These are phyloP conservation scores for Ferdinandea cuprea DNA, from an alignment of 2,888 invertebrate genomes.

Conservation along the genomic window DNA sequence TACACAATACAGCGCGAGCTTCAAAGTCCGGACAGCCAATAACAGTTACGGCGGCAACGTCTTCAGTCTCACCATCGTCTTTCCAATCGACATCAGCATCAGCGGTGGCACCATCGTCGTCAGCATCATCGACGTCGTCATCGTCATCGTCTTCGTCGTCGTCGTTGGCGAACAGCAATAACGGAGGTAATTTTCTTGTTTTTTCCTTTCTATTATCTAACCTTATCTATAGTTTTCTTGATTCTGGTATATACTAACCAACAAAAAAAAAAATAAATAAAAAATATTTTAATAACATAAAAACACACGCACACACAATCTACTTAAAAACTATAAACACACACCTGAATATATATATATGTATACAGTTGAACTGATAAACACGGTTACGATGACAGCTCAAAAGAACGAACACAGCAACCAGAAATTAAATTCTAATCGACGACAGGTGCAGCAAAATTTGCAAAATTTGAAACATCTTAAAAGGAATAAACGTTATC, in stretches of 20 bases:
- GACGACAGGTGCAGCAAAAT: constrained; percentile 31
- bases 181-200: constrained; percentile 58
- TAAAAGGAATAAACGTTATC: constrained; percentile 76
- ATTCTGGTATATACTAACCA: constrained; percentile 56
- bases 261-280: constrained; percentile 20
- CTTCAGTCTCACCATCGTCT: constrained; percentile 85
- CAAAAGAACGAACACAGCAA: constrained; percentile 24
- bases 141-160: constrained; percentile 89
- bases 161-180: constrained; percentile 80
- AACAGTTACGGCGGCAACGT: constrained; percentile 83
- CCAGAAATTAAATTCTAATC: constrained; percentile 57
- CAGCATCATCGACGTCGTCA: constrained; percentile 83
- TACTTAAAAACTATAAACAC: constrained; percentile 40
- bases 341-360: constrained; percentile 35
- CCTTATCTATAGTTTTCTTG: constrained; percentile 32
- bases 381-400: constrained; percentile 61
- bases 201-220: constrained; percentile 2
- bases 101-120: constrained; percentile 82
- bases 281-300: constrained; percentile 41
- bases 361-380: constrained; percentile 59
- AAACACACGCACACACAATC: constrained; percentile 13
- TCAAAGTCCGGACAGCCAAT: constrained; percentile 84
- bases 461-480: constrained; percentile 43
- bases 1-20: constrained; percentile 87
- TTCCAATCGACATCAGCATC: constrained; percentile 88